Evolutionary conservation across 2,113 vertebrate genomes (phyloP).

Genomic region (Amphiprion ocellaris): DNA sequence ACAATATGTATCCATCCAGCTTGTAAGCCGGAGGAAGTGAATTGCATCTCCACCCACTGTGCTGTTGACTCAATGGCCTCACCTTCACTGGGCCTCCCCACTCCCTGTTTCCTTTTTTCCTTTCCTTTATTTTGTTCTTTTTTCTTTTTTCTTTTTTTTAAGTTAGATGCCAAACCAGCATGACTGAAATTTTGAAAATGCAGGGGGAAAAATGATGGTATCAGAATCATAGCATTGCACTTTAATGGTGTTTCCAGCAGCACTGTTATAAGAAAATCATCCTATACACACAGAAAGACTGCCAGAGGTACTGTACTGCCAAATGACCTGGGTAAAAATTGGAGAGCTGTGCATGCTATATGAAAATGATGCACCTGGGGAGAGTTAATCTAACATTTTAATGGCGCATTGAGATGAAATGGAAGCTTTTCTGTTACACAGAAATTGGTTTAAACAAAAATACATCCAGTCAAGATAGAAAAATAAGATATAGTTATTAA

Average conservation of each 20-base stretch:
- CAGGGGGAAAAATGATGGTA: conserved; percentile 7
- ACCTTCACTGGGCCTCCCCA: not conserved
- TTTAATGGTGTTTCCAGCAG: conserved; percentile 44
- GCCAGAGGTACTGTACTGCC: conserved; percentile 4
- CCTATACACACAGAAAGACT: not conserved
- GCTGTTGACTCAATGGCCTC: conserved; percentile 46
- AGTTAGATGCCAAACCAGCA: conserved; percentile 1
- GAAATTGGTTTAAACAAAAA: not conserved
- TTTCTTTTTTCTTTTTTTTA: not conserved
- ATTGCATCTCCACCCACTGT: conserved; percentile 50
- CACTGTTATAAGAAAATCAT: conserved; percentile 7
- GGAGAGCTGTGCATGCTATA: not conserved
- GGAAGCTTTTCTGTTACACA: not conserved
- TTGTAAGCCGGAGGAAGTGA: conserved; percentile 53
- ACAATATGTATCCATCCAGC: conserved; percentile 12
- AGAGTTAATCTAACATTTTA: not conserved
- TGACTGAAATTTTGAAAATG: conserved; percentile 34
- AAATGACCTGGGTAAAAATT: conserved; percentile 8
- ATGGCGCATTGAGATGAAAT: not conserved
- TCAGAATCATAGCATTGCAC: conserved; percentile 7
- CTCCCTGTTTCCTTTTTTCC: not conserved
- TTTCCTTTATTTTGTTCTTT: not conserved
- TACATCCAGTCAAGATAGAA: too few relatives aligned
- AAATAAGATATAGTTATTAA: not conserved
- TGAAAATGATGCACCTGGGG: not conserved